phyloP scores from a whole-genome alignment of 2,113 vertebrate genomes.

The Chloropsis hardwickii region DNA sequence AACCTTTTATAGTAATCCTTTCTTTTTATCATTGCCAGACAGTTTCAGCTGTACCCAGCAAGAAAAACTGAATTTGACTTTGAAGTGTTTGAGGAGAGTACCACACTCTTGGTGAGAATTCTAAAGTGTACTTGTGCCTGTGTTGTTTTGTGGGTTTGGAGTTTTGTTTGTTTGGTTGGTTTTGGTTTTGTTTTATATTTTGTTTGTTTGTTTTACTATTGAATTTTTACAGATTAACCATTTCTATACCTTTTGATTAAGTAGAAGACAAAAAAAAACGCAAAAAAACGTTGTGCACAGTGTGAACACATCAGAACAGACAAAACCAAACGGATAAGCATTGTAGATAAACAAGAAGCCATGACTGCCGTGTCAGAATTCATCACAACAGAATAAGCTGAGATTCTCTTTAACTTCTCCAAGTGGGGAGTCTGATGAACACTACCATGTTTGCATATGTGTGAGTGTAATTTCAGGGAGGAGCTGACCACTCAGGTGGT shows the following conservation, averaged over 20 bases:
- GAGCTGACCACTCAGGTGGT: not conserved
- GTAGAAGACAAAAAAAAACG: not conserved
- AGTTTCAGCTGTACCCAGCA: not conserved
- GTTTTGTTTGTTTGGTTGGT: too few relatives aligned
- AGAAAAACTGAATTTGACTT: not conserved
- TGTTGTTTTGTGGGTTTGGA: not conserved
- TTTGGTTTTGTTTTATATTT: not conserved
- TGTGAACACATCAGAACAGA: not conserved
- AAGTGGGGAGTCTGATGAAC: not conserved
- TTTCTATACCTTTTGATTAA: not conserved
- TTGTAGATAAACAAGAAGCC: not conserved
- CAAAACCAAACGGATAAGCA: not conserved
- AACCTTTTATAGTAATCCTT: not conserved
- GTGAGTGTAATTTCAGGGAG: not conserved
- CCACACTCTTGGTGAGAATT: not conserved
- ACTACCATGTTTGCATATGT: not conserved
- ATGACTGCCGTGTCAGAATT: not conserved
- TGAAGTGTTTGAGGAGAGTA: not conserved
- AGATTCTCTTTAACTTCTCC: not conserved
- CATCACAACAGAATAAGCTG: not conserved
- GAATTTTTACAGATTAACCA: not conserved
- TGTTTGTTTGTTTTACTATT: not conserved
- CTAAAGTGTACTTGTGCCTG: not conserved
- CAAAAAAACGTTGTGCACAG: rapidly evolving
- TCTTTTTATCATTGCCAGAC: not conserved